Evolutionary conservation across 1,140 invertebrate genomes (phyloP).

Genomic region (Zaprionus lachaisei): DNA sequence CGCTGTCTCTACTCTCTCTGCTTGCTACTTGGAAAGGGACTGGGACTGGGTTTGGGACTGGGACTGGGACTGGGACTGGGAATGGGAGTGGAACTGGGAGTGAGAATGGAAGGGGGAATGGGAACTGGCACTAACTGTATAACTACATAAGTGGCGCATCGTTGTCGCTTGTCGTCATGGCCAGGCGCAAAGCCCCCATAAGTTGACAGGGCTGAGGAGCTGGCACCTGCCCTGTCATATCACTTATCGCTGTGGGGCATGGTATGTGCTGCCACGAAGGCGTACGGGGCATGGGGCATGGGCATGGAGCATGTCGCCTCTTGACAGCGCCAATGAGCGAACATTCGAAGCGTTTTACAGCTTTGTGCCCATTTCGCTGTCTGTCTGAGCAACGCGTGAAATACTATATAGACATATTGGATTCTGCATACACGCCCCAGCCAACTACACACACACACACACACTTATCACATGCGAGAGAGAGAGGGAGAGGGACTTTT

Average conservation of each 20-base stretch:
- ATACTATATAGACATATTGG: conserved; percentile 82
- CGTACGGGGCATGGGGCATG: conserved; percentile 23
- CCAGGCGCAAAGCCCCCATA: conserved; percentile 63
- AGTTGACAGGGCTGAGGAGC: conserved; percentile 64
- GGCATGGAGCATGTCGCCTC: conserved; percentile 51
- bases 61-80: not conserved
- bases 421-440: conserved; percentile 59
- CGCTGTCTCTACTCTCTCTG: conserved; percentile 24
- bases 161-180: conserved; percentile 67
- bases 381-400: conserved; percentile 50
- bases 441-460: too few species aligned
- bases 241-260: conserved; percentile 59
- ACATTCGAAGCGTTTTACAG: conserved; percentile 83
- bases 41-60: not conserved
- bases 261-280: conserved; percentile 5
- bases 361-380: conserved; percentile 79
- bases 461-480: too few species aligned
- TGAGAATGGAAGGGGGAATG: not conserved
- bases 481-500: not conserved
- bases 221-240: conserved; percentile 82
- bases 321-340: conserved; percentile 84
- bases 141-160: conserved; percentile 73
- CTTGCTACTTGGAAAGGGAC: conserved; percentile 7
- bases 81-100: conserved; percentile 1
- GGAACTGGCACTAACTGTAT: conserved; percentile 42